Conservation (phyloP, 64 coral and sea anemone species). For the Stichodactyla mertensii region DNA sequence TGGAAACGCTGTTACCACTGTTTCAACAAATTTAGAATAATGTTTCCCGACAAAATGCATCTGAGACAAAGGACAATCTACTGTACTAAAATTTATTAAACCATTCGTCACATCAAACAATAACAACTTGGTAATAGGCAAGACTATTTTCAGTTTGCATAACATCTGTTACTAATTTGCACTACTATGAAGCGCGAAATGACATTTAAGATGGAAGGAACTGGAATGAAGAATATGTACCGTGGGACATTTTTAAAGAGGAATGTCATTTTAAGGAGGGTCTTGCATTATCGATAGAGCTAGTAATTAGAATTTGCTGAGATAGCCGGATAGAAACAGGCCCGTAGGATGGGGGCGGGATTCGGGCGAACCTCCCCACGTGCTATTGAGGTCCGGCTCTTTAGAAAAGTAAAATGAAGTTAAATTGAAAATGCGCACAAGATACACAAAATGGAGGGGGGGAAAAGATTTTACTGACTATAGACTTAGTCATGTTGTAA, state of each 20-base stretch:
- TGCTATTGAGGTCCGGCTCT: no score
- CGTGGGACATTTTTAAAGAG: background rate
- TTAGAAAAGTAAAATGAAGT: no score
- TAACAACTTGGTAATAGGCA: background rate
- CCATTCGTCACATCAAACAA: background rate
- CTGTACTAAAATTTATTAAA: background rate
- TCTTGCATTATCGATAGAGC: background rate
- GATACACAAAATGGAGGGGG: no score
- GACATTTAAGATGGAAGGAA: background rate
- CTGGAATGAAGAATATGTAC: background rate
- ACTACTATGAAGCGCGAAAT: slow-evolving; percentile 1
- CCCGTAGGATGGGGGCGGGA: no score
- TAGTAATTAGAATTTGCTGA: background rate
- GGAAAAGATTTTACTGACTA: no score
- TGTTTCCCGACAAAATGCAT: background rate
- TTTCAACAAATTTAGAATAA: slow-evolving; percentile 8
- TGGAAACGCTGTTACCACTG: background rate
- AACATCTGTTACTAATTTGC: background rate
- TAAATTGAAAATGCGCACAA: no score
- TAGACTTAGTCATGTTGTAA: no score
- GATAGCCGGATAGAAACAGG: background rate
- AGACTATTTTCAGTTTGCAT: background rate
- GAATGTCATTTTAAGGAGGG: no score
- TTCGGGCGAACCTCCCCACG: no score
- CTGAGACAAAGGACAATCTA: background rate